These are phyloP conservation scores for Carlito syrichta DNA, from an alignment of 2,113 vertebrate species.

Conservation along the genomic window DNA sequence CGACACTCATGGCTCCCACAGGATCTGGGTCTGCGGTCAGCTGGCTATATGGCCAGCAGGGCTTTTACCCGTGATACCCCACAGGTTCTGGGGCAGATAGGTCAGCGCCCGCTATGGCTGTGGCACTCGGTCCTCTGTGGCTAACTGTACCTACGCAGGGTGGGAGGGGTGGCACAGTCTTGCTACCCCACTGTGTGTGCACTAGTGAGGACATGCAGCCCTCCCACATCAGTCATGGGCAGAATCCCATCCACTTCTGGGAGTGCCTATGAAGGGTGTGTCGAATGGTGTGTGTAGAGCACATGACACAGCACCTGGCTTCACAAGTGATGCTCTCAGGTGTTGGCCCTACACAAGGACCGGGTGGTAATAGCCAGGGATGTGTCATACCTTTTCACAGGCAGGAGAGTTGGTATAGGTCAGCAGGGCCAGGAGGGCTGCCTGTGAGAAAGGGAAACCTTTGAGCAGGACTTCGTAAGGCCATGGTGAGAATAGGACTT, in stretches of 20 bases:
- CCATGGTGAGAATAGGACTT: not conserved
- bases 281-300: not conserved
- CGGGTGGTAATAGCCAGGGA: not conserved
- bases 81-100: too few relatives aligned
- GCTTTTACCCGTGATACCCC: not conserved
- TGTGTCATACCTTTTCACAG: not conserved
- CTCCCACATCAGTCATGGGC: not conserved
- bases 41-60: rapidly evolving
- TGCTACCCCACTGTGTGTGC: too few relatives aligned
- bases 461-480: not conserved
- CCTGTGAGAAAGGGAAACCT: not conserved
- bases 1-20: too few relatives aligned
- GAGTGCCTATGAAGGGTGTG: not conserved
- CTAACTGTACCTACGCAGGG: not conserved
- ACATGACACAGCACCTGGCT: not conserved
- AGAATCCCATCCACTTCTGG: not conserved
- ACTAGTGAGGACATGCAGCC: too few relatives aligned
- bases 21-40: too few relatives aligned
- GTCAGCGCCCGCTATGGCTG: too few relatives aligned
- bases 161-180: too few relatives aligned
- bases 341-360: not conserved
- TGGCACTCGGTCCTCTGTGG: not conserved
- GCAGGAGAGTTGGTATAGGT: not conserved
- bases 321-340: not conserved
- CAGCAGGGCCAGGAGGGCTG: not conserved